Percentiles rank a stretch among this genome's conserved stretches.
Evolutionary conservation across 1,140 invertebrate genomes (phyloP).

Genomic region (Zaprionus camerounensis): DNA sequence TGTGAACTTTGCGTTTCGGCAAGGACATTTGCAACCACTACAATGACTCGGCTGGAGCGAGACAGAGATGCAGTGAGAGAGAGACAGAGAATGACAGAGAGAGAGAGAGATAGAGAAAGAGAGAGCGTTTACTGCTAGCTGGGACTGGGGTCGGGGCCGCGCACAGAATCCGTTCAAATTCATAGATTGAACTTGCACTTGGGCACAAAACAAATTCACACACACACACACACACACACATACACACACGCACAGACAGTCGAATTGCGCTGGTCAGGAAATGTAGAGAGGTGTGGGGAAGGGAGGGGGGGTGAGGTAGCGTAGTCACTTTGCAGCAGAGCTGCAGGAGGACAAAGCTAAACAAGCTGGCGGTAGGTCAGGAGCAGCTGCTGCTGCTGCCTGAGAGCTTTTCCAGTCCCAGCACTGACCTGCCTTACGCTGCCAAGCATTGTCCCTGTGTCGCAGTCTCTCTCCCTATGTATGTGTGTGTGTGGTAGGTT

Average conservation of each 20-base stretch:
- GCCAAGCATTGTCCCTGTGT: constrained; percentile 42
- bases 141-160: constrained; percentile 64
- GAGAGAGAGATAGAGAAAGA: constrained; percentile 11
- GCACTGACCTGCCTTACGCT: constrained; percentile 71
- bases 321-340: constrained; percentile 45
- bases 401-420: constrained; percentile 43
- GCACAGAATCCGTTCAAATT: constrained; percentile 76
- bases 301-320: too few species aligned
- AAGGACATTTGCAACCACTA: constrained; percentile 53
- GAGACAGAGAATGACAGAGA: neutral
- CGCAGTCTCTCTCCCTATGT: neutral
- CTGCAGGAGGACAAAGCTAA: constrained; percentile 30
- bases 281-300: too few species aligned
- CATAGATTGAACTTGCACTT: constrained; percentile 82
- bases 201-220: constrained; percentile 62
- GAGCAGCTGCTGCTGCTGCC: constrained; percentile 29
- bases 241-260: constrained; percentile 30
- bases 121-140: neutral
- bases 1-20: constrained; percentile 71
- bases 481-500: constrained; percentile 12
- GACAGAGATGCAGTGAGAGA: neutral
- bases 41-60: neutral
- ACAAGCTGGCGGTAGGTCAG: constrained; percentile 59
- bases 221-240: constrained; percentile 33
- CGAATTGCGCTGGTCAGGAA: constrained; percentile 8